Conservation (phyloP, 2,113 vertebrate species). For the Antennarius striatus region DNA sequence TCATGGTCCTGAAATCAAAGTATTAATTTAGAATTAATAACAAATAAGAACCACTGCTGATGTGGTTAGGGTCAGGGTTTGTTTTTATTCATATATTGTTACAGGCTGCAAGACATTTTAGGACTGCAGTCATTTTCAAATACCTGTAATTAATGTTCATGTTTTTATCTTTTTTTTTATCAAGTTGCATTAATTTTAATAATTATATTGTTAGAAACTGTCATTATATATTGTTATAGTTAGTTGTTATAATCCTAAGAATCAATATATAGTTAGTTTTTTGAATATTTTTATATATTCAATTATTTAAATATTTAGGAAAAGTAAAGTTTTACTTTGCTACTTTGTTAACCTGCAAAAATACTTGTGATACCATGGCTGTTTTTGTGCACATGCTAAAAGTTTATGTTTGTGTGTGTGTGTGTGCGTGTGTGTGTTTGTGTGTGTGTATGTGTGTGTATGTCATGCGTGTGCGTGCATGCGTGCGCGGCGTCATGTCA, state of each 20-base stretch:
- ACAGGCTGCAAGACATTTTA: neutral
- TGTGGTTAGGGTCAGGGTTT: too few relatives aligned
- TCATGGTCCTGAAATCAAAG: too few relatives aligned
- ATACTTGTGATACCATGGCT: neutral
- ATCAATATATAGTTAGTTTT: too few relatives aligned
- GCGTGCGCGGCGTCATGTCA: conserved; percentile 35
- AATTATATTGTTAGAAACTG: neutral
- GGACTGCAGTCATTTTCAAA: neutral
- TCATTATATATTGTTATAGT: neutral
- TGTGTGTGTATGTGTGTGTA: neutral
- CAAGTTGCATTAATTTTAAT: neutral
- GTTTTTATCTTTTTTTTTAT: too few relatives aligned
- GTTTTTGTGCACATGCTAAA: neutral
- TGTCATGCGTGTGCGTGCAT: conserved; percentile 1
- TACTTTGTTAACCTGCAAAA: too few relatives aligned
- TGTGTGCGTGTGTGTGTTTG: neutral
- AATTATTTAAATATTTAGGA: too few relatives aligned
- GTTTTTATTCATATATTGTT: neutral
- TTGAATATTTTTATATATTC: too few relatives aligned
- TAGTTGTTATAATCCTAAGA: too few relatives aligned
- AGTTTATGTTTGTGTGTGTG: neutral
- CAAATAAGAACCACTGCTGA: too few relatives aligned
- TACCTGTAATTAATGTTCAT: too few relatives aligned
- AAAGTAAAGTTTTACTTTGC: too few relatives aligned
- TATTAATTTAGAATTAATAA: too few relatives aligned